Evolutionary conservation across 1,140 invertebrate species (phyloP), one percentile per base, ranked within the genome.

Genomic region (Lepidurus apus): DNA sequence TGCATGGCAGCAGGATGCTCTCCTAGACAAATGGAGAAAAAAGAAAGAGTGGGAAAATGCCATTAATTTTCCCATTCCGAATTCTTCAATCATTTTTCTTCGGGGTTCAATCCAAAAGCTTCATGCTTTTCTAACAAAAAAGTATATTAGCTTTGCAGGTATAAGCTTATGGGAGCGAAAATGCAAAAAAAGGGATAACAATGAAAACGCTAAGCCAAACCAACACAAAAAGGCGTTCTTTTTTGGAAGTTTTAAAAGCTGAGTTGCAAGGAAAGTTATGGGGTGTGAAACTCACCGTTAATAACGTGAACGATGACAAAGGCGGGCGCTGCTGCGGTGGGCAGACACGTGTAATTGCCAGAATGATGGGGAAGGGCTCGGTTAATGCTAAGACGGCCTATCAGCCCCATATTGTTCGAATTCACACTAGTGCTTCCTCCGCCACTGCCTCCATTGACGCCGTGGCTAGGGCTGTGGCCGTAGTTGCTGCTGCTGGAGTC

Each of bases 361-460:
- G 83, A 81, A 76, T 84, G 82, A 42, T 80, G 73, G 7, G 80
- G 43, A 43, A 80, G 75, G n/a, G 82, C 83, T 42, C 80, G 78
- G 17, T 77, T 78, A 53, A 84, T 84, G 17, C 73, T 43, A 8
- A 84, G 75, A 75, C 79, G 78, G 42, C 81, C 82, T 24, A 83
- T 83, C 44, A 82, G 81, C 7, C 77, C 75, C 74, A 80, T 79
- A 65, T 65, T 65, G 53, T 65, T 65, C 53, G 53, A 4, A 65
- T 65, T 65, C 17, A 65, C 53, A 65, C 43, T 79, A 74, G 17
- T 8, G 90, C 89, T 82, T 94, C 93, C 6, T 93, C 94, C 87
- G 95, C 95, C 86, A 95, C 94, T 1, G 94, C 95, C 86, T 96
- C 93, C 81, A 96, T 80, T 80, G 11, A 81, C 80, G 53, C 81